Evolutionary conservation across 2,797 vertebrate species (phyloP), one percentile per base, ranked within the genome.

Genomic region (Hybognathus amarus): DNA sequence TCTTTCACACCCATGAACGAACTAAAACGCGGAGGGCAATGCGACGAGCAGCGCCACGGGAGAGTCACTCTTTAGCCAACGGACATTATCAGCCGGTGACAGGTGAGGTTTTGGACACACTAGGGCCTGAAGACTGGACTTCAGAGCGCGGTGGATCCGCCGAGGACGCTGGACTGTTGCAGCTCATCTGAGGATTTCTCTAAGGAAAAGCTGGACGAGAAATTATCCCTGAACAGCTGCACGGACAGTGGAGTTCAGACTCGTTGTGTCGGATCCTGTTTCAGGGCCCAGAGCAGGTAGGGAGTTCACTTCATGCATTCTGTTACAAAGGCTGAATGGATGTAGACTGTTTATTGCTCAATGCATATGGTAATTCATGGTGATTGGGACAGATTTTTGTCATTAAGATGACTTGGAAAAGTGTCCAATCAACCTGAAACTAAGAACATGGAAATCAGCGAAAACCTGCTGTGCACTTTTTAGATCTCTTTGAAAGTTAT

Each of bases 201-300:
- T 86, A 96, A 96, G 85, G 95, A 93, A 87, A 96, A 96, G 91
- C 80, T 86, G 27, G 96, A 96, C 87, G 96, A 97, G 83, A 86
- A 95, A 85, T 94, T 94, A 87, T 96, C 96, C 4, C 90, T 96
- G 84, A 94, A 93, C 89, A 97, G 96, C 92, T 95, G 94, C 86
- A 91, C 96, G 88, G 96, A 96, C 91, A 97, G 96, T 89, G 96
- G 96, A 54, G 92, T 96, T 92, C 93, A 95, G 89, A 96, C 96
- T 30, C 96, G 0, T 95, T 96, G 83, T 97, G 96, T 90, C 94
- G 96, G 87, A 97, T 97, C 92, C 97, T 96, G 90, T 97, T 97
- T 92, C 96, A 97, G 91, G 96, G 96, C 15, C 95, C 96, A 0
- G 96, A 97, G 87, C 96, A 97, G 96, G 96, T 96, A 91, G 93